Percentiles rank a stretch among this genome's conserved stretches.
Evolutionary conservation across 2,113 vertebrate species (phyloP).

Genomic region (Melanotaenia duboulayi): DNA sequence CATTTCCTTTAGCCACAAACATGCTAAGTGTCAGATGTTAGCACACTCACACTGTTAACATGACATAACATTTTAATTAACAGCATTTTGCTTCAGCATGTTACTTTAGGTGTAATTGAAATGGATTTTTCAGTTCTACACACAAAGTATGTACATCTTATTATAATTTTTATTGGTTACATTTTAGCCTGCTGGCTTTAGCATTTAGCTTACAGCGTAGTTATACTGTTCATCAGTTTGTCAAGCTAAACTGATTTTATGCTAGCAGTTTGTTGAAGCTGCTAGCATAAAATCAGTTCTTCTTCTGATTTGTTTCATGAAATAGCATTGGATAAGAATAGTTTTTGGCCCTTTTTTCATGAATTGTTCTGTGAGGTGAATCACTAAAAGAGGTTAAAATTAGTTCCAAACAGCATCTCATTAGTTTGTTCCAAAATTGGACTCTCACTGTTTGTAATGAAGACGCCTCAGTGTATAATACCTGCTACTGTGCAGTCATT

Average conservation of each 20-base stretch:
- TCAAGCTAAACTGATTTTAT: too few relatives aligned
- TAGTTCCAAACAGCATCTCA: not conserved
- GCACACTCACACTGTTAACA: not conserved
- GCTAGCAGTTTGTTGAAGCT: not conserved
- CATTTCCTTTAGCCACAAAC: not conserved
- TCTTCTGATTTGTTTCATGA: not conserved
- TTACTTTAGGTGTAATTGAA: not conserved
- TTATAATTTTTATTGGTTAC: not conserved
- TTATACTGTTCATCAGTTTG: not conserved
- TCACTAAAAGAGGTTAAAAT: not conserved
- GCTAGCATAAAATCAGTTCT: not conserved
- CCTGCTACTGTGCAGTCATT: conserved; percentile 9
- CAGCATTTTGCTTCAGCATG: not conserved
- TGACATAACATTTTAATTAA: too few relatives aligned
- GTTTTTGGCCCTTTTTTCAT: not conserved
- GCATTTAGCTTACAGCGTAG: not conserved
- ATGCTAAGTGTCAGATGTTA: not conserved
- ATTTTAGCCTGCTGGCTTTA: not conserved
- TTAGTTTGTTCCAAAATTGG: conserved; percentile 20
- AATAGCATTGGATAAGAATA: not conserved
- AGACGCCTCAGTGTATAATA: not conserved
- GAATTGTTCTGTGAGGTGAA: conserved; percentile 1
- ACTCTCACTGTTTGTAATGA: conserved; percentile 2
- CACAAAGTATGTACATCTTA: too few relatives aligned
- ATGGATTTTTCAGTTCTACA: not conserved